Evolutionary conservation across 2,888 invertebrate species (phyloP), one percentile per base, ranked within the genome.

Genomic region (Gryllus longicercus): DNA sequence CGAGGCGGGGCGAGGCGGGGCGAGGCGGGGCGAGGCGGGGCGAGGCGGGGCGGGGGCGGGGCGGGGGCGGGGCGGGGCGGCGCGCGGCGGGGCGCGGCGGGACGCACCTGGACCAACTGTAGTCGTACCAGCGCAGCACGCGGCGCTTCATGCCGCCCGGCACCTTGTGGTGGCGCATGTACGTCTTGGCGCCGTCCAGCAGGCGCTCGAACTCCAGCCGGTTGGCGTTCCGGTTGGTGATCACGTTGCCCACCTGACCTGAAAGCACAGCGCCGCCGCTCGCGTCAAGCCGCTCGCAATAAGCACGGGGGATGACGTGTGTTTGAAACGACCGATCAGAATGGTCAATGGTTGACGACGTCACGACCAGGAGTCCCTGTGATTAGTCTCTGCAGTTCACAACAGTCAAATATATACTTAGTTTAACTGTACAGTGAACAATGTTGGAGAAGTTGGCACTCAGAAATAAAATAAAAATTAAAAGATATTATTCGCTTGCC

Each of bases 211-310:
- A 98, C 89, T 98, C 98, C 85, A 97, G 90, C 79, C 98, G 91
- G 88, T 97, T 97, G 77, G 98, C 98, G 87, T 98, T 98, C 84
- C 97, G 92, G 88, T 98, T 98, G 79, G 97, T 97, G 88, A 98
- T 98, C 85, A 98, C 97, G 88, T 97, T 98, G 83, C 98, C 98
- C 79, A 98, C 98, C 91, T 98, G 98, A 79, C 98, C 93, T 92
- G 85, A 50, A 86, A 86, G 80, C 82, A 50, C 63, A 63, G 38
- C 38, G 38, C 38, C 38, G 38, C 38, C 38, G 38, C 38, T 38
- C 38, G 38, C 38, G 5, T 38, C 1, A 8, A 38, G 38, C 38
- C 38, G 8, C 8, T 0, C 5, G 8, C 38, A 38, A 38, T 38
- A 8, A 38, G 21, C 38, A n/a, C 75, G 21, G 75, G 23, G 75